Percentiles rank a stretch among this genome's conserved stretches.
These are phyloP conservation scores for Corapipo altera DNA, from an alignment of 2,113 vertebrate species.

Conservation along the genomic window DNA sequence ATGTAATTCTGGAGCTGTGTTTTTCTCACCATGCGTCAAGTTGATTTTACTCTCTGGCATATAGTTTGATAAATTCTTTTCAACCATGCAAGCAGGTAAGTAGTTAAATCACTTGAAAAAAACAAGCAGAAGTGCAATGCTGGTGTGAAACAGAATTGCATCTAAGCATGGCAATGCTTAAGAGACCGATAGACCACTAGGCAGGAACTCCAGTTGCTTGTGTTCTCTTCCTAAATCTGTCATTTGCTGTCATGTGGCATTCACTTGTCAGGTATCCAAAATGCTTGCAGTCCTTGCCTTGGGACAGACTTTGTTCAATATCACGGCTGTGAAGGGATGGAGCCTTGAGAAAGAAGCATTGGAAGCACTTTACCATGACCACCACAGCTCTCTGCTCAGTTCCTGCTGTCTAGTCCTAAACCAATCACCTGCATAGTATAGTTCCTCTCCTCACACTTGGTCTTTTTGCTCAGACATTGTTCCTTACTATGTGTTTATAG, in stretches of 20 bases:
- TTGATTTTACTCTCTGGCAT: neutral
- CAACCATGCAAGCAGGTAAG: neutral
- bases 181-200: neutral
- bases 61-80: neutral
- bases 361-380: neutral
- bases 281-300: neutral
- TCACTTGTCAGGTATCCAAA: neutral
- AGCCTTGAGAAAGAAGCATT: neutral
- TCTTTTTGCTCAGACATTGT: neutral
- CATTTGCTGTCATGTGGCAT: neutral
- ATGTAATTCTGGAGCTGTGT: neutral
- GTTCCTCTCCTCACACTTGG: neutral
- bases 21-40: neutral
- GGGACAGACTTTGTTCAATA: neutral
- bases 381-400: neutral
- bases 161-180: neutral
- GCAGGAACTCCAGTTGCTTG: neutral
- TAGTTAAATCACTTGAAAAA: neutral
- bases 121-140: neutral
- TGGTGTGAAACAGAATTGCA: neutral
- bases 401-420: neutral
- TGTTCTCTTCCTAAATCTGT: neutral
- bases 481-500: neutral
- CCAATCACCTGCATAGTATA: neutral
- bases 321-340: neutral